These are phyloP conservation scores for Dynastes grantii DNA, from an alignment of 2,888 invertebrate genomes.

Conservation along the genomic window DNA sequence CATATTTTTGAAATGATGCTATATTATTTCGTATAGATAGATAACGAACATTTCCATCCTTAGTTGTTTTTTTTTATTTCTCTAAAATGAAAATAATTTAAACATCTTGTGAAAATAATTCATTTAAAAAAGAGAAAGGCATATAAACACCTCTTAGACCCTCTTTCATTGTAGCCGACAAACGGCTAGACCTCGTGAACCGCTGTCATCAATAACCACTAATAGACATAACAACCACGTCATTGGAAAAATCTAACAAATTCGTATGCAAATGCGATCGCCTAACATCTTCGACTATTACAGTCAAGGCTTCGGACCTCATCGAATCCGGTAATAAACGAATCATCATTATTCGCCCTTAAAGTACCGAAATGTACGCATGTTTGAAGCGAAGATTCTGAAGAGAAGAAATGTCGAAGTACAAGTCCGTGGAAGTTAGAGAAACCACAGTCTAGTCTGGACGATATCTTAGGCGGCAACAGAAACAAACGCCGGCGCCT, in stretches of 20 bases:
- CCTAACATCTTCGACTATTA: not conserved
- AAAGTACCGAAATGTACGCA: not conserved
- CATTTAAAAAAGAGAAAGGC: no score
- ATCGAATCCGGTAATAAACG: conserved; percentile 1
- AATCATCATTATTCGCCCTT: conserved; percentile 10
- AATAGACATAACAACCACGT: not conserved
- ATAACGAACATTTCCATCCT: no score
- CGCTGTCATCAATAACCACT: conserved; percentile 6
- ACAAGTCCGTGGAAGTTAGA: conserved; percentile 11
- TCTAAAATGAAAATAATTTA: no score
- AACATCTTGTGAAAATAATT: no score
- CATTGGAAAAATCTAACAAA: conserved; percentile 14
- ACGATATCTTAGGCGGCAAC: conserved; percentile 36
- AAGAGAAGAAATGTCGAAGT: not conserved
- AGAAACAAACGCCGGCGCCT: conserved; percentile 63
- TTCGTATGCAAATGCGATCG: conserved; percentile 26
- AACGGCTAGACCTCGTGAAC: not conserved
- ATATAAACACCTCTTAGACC: no score
- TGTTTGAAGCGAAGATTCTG: not conserved
- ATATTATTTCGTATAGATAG: no score
- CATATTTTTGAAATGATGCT: no score
- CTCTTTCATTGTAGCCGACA: not conserved
- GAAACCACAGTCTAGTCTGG: conserved; percentile 51
- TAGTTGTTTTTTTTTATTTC: no score
- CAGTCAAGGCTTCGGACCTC: not conserved